Base-by-base conservation (phyloP, 2,113 vertebrate genomes). In the Diadophis punctatus region DNA sequence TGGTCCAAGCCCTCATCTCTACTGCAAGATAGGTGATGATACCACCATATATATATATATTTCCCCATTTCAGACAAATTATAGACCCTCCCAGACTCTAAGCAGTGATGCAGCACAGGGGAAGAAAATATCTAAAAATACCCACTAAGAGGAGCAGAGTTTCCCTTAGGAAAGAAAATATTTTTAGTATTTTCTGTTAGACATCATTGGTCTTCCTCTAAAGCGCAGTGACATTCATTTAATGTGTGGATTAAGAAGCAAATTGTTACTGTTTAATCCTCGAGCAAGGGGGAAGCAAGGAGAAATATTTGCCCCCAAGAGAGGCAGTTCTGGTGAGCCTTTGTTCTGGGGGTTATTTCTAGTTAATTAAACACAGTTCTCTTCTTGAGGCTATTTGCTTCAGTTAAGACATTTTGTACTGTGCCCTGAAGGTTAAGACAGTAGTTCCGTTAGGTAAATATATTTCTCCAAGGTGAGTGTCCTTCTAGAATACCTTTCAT, bases 231-330 rank as follows among this genome's bases (percentile, higher is more conserved):
- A 89, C 63, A 85, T 60, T 68, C 55, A 91, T 96, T 95, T 53
- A 55, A 92, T 94, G 48, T 2, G 34, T 86, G 43, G 93, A 94
- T 68, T 88, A 93, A 90, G 18, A 27, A 94, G 34, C 49, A 94
- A 11, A 2, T 74, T 91, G 58, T 16, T 89, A 86, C 25, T 52
- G 46, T 56, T 34, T 93, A 86, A 90, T 90, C 92, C 92, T 46
- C 18, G 23, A 93, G 92, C 92, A 93, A 93, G 88, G 88, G 86
- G 74, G 92, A 93, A 86, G 55, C 88, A 93, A 93, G 74, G 92
- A 93, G 74, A 90, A 63, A 90, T 8, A 30, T 51, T n/a, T 58
- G 88, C 88, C 92, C 85, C 22, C 55, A 90, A 88, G 91, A 80
- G 86, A 90, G 43, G 22, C 20, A 8, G 30, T 92, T 90, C 88